Base-by-base conservation (phyloP, 2,888 invertebrate genomes). In the Cerceris rybyensis region DNA sequence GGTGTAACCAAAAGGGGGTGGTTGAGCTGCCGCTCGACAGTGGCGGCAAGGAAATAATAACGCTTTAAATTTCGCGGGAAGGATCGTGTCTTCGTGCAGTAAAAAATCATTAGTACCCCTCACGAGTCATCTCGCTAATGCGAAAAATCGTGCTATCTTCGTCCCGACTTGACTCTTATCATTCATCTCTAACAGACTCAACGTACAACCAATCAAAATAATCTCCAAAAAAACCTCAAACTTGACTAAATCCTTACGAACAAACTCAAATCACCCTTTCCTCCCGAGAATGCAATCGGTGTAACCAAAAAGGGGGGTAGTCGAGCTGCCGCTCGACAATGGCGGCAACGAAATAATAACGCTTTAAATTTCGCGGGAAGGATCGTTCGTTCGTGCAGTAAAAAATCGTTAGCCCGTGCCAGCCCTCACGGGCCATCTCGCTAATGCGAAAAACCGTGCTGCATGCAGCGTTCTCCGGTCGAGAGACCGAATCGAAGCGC, bases 381-480 rank as follows among this genome's bases (percentile, higher is more conserved):
- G 81, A 84, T 84, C 83, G 78, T 73, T 73, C 75, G 77, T 71
- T 67, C 75, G 77, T 46, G 77, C 83, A 75, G 76, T 82, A 85
- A 85, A 85, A 85, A 82, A 85, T 85, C 84, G 81, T 84, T 83
- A 84, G 80, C 60, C 43, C 60, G 49, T 59, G 64, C 78, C 80
- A 46, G 78, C 70, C 81, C 73, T 73, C 73, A 82, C 78, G 81
- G 85, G 73, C 78, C 80, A 82, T 82, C 87, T 88, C 87, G 86
- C 87, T 90, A 90, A 90, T 89, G 86, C 87, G 84, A 88, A 90
- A 90, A 91, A 90, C 86, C 85, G 85, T 78, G 81, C 78, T 76
- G 80, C 85, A 73, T 76, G 80, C 85, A 73, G 39, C 78, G 72
- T 77, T 63, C 82, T 69, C 78, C 67, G 73, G 74, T 74, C 52